These are phyloP conservation scores for Colaptes auratus DNA, from an alignment of 2,113 vertebrate genomes.

Conservation along the genomic window DNA sequence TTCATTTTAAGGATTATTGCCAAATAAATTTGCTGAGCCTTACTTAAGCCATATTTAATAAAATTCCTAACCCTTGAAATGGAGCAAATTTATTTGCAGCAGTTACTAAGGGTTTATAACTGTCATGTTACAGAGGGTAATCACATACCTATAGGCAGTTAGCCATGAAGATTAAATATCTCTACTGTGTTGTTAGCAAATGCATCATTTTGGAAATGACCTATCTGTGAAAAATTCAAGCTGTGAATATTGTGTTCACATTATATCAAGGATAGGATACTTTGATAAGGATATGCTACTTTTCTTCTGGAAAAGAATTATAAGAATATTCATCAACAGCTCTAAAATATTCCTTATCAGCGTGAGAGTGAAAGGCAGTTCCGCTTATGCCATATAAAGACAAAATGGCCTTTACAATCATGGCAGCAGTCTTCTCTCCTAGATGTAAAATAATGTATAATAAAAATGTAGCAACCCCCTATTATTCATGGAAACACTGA, in stretches of 20 bases:
- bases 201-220: too few relatives aligned
- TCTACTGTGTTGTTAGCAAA: neutral
- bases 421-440: neutral
- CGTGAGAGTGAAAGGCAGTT: neutral
- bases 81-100: conserved; percentile 9
- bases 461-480: neutral
- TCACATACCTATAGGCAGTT: neutral
- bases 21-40: conserved; percentile 49
- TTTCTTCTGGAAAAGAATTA: neutral
- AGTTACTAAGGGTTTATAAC: neutral
- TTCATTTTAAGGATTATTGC: conserved; percentile 49
- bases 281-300: neutral
- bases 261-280: neutral
- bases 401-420: neutral
- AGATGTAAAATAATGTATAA: neutral
- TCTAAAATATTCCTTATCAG: neutral
- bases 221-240: neutral
- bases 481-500: neutral
- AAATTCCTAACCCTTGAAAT: conserved; percentile 1
- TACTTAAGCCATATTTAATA: conserved; percentile 28
- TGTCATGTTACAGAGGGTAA: neutral
- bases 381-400: neutral
- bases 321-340: neutral
- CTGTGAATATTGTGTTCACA: neutral
- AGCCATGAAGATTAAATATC: neutral